A percentile compares a stretch with the other conserved stretches of the same genome.
Conservation (phyloP, 2,797 vertebrate genomes). For the Mormyrus proboscirostris region DNA sequence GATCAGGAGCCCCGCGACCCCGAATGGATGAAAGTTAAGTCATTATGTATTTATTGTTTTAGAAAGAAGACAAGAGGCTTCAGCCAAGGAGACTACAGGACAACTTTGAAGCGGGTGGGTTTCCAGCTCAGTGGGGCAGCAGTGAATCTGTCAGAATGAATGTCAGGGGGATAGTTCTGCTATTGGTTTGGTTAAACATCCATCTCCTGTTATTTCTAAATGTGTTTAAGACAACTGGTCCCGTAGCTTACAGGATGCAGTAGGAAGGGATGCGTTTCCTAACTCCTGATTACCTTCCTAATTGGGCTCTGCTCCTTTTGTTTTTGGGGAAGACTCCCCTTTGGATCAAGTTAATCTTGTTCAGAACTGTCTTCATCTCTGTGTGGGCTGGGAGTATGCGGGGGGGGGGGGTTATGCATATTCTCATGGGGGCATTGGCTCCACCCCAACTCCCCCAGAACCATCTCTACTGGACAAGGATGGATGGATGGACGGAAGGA, state of each 20-base stretch:
- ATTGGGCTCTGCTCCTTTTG: not conserved
- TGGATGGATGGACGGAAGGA: not conserved
- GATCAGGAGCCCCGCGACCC: not conserved
- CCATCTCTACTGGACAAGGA: not conserved
- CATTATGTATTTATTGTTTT: constrained; percentile 26
- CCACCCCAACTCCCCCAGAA: too few species aligned
- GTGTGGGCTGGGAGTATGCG: not conserved
- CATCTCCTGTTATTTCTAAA: not conserved
- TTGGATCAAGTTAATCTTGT: not conserved
- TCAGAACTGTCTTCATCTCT: not conserved
- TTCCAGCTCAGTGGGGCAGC: not conserved
- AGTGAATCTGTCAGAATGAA: not conserved
- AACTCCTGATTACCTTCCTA: not conserved
- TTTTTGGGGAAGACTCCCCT: not conserved
- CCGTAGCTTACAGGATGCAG: not conserved
- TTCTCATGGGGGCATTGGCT: too few species aligned
- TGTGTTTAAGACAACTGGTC: not conserved
- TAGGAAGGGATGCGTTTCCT: not conserved
- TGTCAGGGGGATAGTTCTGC: not conserved
- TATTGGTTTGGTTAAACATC: not conserved
- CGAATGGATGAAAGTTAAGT: not conserved
- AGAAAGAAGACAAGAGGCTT: constrained; percentile 86
- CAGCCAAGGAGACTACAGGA: constrained; percentile 83
- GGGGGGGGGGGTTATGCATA: too few species aligned
- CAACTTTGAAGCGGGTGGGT: constrained; percentile 80